A percentile compares a stretch with the other conserved stretches of the same genome.
phyloP scores from a whole-genome alignment of 53 echinoderm and acorn worm species.

The Temnopleurus reevesii region DNA sequence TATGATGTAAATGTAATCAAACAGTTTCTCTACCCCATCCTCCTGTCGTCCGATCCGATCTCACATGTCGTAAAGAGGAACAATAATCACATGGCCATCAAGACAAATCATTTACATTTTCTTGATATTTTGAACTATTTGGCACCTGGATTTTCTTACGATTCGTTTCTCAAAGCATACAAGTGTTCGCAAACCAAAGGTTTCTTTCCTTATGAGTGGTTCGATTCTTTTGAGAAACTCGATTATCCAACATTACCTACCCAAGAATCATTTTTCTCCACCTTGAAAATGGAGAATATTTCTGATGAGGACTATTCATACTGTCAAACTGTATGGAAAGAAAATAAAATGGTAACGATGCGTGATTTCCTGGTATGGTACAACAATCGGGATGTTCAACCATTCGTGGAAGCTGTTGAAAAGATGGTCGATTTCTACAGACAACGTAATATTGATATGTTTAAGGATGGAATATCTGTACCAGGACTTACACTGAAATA shows the following conservation, averaged over 20 bases:
- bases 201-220: not conserved
- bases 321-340: not conserved
- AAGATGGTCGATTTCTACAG: not conserved
- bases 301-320: not conserved
- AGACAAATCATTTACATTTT: not conserved
- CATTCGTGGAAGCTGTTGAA: not conserved
- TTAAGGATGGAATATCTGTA: not conserved
- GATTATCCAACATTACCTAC: not conserved
- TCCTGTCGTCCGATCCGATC: not conserved
- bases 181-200: not conserved
- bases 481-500: not conserved
- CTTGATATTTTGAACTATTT: not conserved
- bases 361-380: not conserved
- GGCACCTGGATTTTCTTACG: not conserved
- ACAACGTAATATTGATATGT: not conserved
- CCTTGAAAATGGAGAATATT: not conserved
- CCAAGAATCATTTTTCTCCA: not conserved
- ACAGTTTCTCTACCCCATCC: not conserved
- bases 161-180: not conserved
- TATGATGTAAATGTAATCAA: not conserved
- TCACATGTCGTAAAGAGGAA: not conserved
- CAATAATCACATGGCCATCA: not conserved
- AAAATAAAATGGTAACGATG: not conserved
- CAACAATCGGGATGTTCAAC: not conserved
- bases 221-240: not conserved